phyloP scores from a whole-genome alignment of 2,113 vertebrate genomes.

The Tachysurus vachellii region DNA sequence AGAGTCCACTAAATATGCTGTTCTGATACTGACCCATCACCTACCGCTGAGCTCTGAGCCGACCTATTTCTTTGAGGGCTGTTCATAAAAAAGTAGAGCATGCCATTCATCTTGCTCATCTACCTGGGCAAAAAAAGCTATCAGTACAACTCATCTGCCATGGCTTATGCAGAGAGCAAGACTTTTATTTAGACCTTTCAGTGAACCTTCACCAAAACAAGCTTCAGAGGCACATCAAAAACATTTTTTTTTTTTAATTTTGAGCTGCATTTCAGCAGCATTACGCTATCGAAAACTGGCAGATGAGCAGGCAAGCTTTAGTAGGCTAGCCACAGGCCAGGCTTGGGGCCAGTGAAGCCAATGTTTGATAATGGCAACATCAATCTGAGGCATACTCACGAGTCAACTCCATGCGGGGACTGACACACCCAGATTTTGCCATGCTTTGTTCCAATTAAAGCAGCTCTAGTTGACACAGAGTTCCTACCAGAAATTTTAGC shows the following conservation, averaged over 20 bases:
- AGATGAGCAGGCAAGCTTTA: slow-evolving; percentile 21
- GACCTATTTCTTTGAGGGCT: slow-evolving; percentile 30
- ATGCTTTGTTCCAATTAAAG: slow-evolving; percentile 60
- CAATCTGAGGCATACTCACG: slow-evolving; percentile 63
- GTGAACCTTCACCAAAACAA: slow-evolving; percentile 47
- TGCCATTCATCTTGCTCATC: slow-evolving; percentile 19
- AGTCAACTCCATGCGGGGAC: slow-evolving; percentile 65
- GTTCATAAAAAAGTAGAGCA: slow-evolving; percentile 32
- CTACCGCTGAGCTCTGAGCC: slow-evolving; percentile 23
- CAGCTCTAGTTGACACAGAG: slow-evolving; percentile 46
- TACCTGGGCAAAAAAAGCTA: slow-evolving; percentile 41
- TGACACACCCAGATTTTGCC: slow-evolving; percentile 30
- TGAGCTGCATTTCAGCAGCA: background rate
- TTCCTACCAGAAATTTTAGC: slow-evolving; percentile 49
- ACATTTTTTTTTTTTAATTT: background rate
- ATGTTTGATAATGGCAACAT: slow-evolving; percentile 68
- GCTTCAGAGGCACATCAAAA: slow-evolving; percentile 26
- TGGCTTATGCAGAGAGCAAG: slow-evolving; percentile 30
- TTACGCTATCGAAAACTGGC: background rate
- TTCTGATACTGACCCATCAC: slow-evolving; percentile 21
- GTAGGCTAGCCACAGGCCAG: slow-evolving; percentile 24
- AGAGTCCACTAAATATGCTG: background rate
- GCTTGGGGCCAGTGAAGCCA: slow-evolving; percentile 51
- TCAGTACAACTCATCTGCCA: slow-evolving; percentile 41
- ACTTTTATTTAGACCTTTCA: slow-evolving; percentile 54